Percentiles rank a stretch among this genome's conserved stretches.
Evolutionary conservation across 2,113 vertebrate species (phyloP).

Genomic region (Tragulus kanchil): DNA sequence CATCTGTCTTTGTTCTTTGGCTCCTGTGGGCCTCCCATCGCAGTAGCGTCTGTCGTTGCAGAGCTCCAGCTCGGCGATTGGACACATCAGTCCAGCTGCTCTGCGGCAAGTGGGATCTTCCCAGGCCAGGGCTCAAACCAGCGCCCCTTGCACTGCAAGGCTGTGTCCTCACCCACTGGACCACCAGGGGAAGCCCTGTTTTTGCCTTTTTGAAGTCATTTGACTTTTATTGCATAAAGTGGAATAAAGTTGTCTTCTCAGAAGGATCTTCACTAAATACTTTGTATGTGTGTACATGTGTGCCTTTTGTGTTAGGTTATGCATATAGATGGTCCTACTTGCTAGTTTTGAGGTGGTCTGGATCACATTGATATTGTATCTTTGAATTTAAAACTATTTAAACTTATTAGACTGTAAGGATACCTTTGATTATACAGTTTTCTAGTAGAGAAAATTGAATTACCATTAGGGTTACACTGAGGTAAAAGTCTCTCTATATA

Average conservation of each 20-base stretch:
- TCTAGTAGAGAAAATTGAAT: not conserved
- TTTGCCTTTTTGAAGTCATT: not conserved
- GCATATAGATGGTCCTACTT: not conserved
- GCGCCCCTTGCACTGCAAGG: too few relatives aligned
- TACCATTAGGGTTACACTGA: not conserved
- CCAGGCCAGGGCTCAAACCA: too few relatives aligned
- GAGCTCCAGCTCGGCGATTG: too few relatives aligned
- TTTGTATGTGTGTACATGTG: not conserved
- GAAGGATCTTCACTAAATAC: not conserved
- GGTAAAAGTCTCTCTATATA: not conserved
- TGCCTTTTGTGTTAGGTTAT: not conserved
- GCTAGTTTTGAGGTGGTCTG: not conserved
- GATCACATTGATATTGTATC: not conserved
- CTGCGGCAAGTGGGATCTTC: too few relatives aligned
- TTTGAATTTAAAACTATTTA: not conserved
- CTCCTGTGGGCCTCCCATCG: too few relatives aligned
- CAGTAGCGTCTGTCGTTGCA: too few relatives aligned
- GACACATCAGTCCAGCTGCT: too few relatives aligned
- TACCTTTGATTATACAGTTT: not conserved
- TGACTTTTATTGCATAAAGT: not conserved
- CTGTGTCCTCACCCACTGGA: too few relatives aligned
- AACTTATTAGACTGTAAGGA: not conserved
- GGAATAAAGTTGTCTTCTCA: not conserved
- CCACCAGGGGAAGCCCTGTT: too few relatives aligned
- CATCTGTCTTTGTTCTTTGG: too few relatives aligned